Base-by-base conservation (phyloP, 2,113 vertebrate genomes). In the Hydrolagus affinis region DNA sequence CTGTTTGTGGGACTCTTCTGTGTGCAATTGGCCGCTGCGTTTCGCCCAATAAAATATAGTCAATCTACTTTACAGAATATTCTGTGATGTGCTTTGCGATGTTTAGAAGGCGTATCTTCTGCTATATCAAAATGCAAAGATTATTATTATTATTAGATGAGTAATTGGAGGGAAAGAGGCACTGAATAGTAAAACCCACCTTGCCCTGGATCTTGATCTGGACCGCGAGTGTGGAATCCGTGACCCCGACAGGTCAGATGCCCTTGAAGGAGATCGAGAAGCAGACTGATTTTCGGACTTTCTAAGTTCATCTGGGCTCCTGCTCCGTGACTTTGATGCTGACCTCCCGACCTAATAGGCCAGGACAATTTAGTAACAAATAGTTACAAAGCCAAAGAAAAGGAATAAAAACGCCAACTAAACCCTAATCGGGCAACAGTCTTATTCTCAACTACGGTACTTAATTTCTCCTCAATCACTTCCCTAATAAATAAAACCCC, bases 401-500 rank as follows among this genome's bases (percentile, higher is more conserved):
- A 30, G 15, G n/a, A 83, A 15, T 3, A 21, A 32, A 66, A 56
- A 83, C n/a, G 62, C 1, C 15, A 68, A 32, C 17, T 30, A 30
- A 6, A 83, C 0, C 78, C 78, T 68, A 83, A 83, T 28, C 62
- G 66, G 78, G 23, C 78, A 83, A 83, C 64, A 10, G 25, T 64
- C 77, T 83, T 80, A 66, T 80, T 83, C 77, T 83, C 60, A 83
- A 30, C 60, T 83, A 64, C 25, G 66, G 62, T 62, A 83, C 78
- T 83, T 83, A 66, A 83, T 83, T 83, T 66, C 78, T 21, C 78
- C 78, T 83, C 78, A 83, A 83, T 25, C 62, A 83, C 28, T 59
- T 83, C 78, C 78, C 78, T 83, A 83, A 83, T 83, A 83, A 66
- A 68, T 23, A 14, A 83, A 66, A 32, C 78, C 78, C 78, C 78